Conservation (phyloP, 2,113 vertebrate genomes). For the Labeo catla region DNA sequence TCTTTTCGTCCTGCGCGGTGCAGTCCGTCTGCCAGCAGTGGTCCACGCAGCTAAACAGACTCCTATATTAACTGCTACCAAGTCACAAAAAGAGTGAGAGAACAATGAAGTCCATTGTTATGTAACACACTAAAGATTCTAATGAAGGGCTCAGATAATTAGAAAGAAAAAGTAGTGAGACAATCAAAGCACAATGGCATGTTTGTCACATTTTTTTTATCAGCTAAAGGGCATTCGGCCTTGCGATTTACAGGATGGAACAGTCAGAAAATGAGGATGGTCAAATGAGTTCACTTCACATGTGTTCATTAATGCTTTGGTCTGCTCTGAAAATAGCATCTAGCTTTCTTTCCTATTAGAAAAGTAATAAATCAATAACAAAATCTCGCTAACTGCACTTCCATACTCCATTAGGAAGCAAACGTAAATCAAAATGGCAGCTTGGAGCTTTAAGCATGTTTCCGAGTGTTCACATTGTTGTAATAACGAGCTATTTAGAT, state of each 20-base stretch:
- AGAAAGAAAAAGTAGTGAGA: slow-evolving; percentile 41
- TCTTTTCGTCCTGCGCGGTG: background rate
- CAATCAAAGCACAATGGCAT: slow-evolving; percentile 32
- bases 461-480: background rate
- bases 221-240: slow-evolving; percentile 8
- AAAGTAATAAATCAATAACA: background rate
- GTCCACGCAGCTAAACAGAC: slow-evolving; percentile 3
- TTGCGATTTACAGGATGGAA: slow-evolving; percentile 18
- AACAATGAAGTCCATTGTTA: slow-evolving; percentile 39
- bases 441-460: background rate
- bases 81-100: slow-evolving; percentile 34
- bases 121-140: background rate
- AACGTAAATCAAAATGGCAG: background rate
- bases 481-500: background rate
- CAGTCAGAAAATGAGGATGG: background rate
- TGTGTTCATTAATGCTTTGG: background rate
- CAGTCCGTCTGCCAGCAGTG: slow-evolving; percentile 5
- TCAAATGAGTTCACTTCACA: slow-evolving; percentile 12
- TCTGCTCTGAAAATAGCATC: background rate
- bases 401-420: slow-evolving; percentile 9
- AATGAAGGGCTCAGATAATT: slow-evolving; percentile 22
- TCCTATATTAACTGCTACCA: slow-evolving; percentile 27
- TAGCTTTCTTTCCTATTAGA: background rate
- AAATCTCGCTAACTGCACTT: background rate
- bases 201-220: slow-evolving; percentile 30